Base-by-base conservation (phyloP, 2,797 vertebrate genomes). In the Apogon hyalosoma region DNA sequence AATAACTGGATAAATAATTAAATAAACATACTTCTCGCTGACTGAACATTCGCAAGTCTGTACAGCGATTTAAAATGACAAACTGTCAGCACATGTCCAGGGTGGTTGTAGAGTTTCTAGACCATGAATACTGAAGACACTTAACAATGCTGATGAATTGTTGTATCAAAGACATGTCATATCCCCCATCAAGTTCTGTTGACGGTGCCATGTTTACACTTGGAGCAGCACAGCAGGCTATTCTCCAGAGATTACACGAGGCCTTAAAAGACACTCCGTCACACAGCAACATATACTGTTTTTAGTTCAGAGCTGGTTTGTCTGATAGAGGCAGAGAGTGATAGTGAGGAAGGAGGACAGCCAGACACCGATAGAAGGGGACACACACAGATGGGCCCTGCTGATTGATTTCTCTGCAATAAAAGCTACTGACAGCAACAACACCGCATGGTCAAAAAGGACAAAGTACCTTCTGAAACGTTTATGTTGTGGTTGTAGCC, bases 31-130 rank as follows among this genome's bases (percentile, higher is more conserved):
- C 19, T 51, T 52, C 50, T 55, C 7, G 6, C 62, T 57, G 63
- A 47, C 60, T 18, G 36, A 75, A 45, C 58, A 60, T 4, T 28
- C 24, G 5, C 21, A 54, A 46, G 42, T 63, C 63, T 52, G n/a
- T 53, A 65, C 42, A 77, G 74, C 55, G 69, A 82, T 82, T 84
- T 77, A 79, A 82, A 77, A 71, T 73, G 72, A 84, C 81, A 84
- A 70, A 82, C 74, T 79, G 74, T 86, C 79, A 76, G 71, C 69
- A 76, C 74, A 79, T 71, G 83, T 87, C 69, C 82, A 68, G 66
- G 46, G 48, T 59, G 42, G 68, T 45, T 66, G 69, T 33, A 33
- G 63, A 66, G 54, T 80, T 66, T 78, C 64, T 73, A 65, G 77
- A 61, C 74, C 63, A 57, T 78, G 65, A 80, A 83, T 68, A 58